Evolutionary conservation across 2,113 vertebrate species (phyloP), one percentile per base, ranked within the genome.

Genomic region (Turnix velox): DNA sequence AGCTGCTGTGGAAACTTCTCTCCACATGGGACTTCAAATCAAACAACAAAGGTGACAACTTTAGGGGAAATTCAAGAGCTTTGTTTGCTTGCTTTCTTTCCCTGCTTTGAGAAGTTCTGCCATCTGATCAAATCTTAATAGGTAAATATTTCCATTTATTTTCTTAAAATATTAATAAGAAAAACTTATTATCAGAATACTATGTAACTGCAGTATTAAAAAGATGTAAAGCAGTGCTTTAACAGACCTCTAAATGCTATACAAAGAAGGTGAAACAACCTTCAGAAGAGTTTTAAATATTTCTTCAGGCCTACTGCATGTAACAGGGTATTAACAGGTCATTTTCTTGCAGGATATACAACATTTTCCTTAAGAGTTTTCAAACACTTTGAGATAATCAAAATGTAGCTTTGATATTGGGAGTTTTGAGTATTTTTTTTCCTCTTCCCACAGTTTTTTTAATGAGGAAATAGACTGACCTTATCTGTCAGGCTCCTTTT

Each of bases 401-500:
- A 81, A 84, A 84, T 23, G 8, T 15, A 89, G 27, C 35, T 89
- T 71, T 72, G 48, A 33, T 39, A 68, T 27, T n/a, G 6, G 12
- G 63, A 42, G 13, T 19, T 67, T 35, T 27, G 18, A 77, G n/a
- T n/a, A n/a, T 14, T 19, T 67, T 35, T 42, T 62, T 55, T 24
- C 42, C 27, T 75, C 27, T 75, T 79, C 9, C 17, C 10, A 14
- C 6, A 45, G 19, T 33, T 51, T 76, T 68, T 35, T n/a, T n/a
- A 24, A 49, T 28, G 51, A 62, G 25, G 33, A 86, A 87, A 67
- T 11, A 69, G 18, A 88, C 97, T 33, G 87, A 99, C 99, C 99
- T 99, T 99, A 90, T 99, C 99, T 2, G 98, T 97, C 89, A 99
- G 97, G 95, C 98, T 99, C 93, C 99, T 98, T 51, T 99, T 99